Evolutionary conservation across 2,797 vertebrate genomes (phyloP), one percentile per base, ranked within the genome.

Genomic region (Lepidocolaptes lacrymiger): DNA sequence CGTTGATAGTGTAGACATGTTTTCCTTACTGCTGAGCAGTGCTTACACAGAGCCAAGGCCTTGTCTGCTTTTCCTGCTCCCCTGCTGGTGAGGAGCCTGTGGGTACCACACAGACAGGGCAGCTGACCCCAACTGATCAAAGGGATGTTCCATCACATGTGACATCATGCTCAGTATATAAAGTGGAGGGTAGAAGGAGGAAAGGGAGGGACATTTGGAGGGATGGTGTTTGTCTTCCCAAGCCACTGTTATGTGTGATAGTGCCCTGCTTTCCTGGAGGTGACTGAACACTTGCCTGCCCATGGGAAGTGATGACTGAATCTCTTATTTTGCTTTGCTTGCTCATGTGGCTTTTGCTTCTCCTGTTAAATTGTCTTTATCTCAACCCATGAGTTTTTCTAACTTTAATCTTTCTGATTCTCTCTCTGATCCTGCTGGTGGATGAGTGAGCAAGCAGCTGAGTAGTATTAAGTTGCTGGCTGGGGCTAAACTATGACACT

Each of bases 171-270:
- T 61, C 26, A 36, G 30, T 1, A 1, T 34, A 16, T 14, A 30
- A 64, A 39, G 5, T 23, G 13, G 10, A 30, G 39, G 15, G 22
- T 23, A 78, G 26, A 36, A 59, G 39, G 22, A 61, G 22, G 19
- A 59, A 48, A 22, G 37, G 30, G 39, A 9, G 20, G 34, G 12
- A 18, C 17, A 41, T 32, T 52, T 66, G 8, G 7, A 37, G 55
- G 20, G 39, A 24, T 59, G 30, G 15, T 10, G 1, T 46, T 78
- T 61, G 5, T 78, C 52, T 72, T 84, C 26, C 21, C 26, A 41
- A 3, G 0, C 16, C 30, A 46, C 10, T 2, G 2, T 23, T 18
- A 54, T 5, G 17, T 2, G 1, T 28, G 26, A 39, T 27, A 10
- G 21, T 21, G 8, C 18, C 22, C 34, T 41, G 11, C 7, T 66